Evolutionary conservation across 2,797 vertebrate genomes (phyloP).

Genomic region (Leuciscus waleckii): DNA sequence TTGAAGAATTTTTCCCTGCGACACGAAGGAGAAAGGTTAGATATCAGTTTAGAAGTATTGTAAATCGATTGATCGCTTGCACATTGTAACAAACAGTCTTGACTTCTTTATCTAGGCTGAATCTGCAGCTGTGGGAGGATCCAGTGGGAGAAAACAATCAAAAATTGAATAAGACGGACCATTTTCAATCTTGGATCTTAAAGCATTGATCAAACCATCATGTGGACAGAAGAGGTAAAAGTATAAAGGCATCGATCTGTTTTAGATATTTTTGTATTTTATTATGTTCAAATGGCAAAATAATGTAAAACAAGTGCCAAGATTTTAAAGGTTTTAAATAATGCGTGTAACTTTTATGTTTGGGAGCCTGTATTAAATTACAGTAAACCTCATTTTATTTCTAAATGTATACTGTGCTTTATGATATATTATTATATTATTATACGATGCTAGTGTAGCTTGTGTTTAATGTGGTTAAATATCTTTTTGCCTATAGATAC

Average conservation of each 20-base stretch:
- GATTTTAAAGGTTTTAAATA: neutral
- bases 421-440: neutral
- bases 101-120: slow-evolving; percentile 52
- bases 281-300: neutral
- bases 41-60: neutral
- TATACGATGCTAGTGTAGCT: neutral
- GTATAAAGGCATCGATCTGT: neutral
- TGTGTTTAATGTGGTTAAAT: neutral
- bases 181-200: neutral
- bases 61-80: neutral
- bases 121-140: slow-evolving; percentile 53
- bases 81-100: slow-evolving; percentile 34
- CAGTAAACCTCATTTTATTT: slow-evolving; percentile 28
- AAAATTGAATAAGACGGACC: slow-evolving; percentile 65
- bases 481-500: neutral
- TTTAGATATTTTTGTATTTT: neutral
- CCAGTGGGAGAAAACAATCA: slow-evolving; percentile 65
- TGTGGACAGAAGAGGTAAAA: neutral
- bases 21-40: slow-evolving; percentile 73
- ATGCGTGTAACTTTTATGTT: neutral
- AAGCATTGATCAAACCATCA: neutral
- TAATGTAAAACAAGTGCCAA: slow-evolving; percentile 24
- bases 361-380: slow-evolving; percentile 7
- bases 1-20: slow-evolving; percentile 76
- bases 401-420: neutral